These are phyloP conservation scores for Tethea ocularis DNA, from an alignment of 2,888 invertebrate species.

Conservation along the genomic window DNA sequence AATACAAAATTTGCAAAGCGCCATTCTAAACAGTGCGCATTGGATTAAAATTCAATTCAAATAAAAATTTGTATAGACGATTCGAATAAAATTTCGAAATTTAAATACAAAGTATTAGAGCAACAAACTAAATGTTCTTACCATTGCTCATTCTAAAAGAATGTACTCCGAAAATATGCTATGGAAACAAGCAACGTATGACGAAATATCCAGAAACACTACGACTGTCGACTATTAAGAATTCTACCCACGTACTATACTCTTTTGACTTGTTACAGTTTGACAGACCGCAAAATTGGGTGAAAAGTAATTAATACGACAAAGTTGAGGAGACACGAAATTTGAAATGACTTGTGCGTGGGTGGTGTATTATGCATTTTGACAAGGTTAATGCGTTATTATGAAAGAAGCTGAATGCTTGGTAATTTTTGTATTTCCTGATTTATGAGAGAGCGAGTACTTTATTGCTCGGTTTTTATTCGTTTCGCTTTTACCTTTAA, in stretches of 20 bases:
- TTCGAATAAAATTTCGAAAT: not conserved
- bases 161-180: not conserved
- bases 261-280: slow-evolving; percentile 59
- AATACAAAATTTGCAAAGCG: not conserved
- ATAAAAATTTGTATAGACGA: not conserved
- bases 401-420: slow-evolving; percentile 20
- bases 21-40: not conserved
- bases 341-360: slow-evolving; percentile 37
- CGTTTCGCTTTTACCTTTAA: not conserved
- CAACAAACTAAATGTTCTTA: not conserved
- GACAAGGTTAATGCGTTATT: slow-evolving; percentile 41
- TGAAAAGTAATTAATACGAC: slow-evolving; percentile 66
- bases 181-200: not conserved
- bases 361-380: slow-evolving; percentile 33
- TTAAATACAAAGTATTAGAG: not conserved
- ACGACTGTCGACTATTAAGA: slow-evolving; percentile 11
- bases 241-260: slow-evolving; percentile 44
- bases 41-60: not conserved
- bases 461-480: not conserved
- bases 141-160: not conserved
- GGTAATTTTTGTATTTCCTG: slow-evolving; percentile 3
- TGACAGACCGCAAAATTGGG: slow-evolving; percentile 70
- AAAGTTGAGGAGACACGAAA: slow-evolving; percentile 36
- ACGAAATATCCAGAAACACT: slow-evolving; percentile 25
- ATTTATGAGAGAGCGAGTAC: not conserved